These are phyloP conservation scores for Mya arenaria DNA, from an alignment of 1,140 invertebrate genomes.

Conservation along the genomic window DNA sequence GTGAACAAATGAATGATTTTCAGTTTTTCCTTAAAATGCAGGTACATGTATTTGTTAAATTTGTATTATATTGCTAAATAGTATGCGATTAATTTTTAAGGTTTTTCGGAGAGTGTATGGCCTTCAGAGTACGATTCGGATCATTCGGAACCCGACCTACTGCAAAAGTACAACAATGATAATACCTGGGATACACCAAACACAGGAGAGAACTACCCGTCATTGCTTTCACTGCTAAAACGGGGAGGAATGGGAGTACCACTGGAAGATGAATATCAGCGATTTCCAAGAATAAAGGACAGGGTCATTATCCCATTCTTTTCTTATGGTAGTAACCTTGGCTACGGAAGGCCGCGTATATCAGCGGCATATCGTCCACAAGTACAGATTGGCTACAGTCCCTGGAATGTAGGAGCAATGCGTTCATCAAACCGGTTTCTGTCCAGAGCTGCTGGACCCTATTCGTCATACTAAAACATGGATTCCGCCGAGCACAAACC, in stretches of 20 bases:
- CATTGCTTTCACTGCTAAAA: background rate
- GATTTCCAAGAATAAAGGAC: slow-evolving; percentile 2
- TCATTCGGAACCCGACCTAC: no score
- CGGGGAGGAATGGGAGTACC: background rate
- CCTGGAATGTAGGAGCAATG: background rate
- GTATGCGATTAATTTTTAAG: no score
- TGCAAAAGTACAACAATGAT: no score
- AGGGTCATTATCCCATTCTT: slow-evolving; percentile 8
- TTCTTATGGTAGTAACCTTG: slow-evolving; percentile 18
- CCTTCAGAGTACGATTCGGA: no score
- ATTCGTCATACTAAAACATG: background rate
- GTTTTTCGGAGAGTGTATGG: no score
- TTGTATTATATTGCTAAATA: no score
- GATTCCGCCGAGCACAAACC: background rate
- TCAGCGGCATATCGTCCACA: background rate
- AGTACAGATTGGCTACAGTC: slow-evolving; percentile 4
- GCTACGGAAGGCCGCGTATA: background rate
- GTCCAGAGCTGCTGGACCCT: background rate
- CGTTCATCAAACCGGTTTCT: background rate
- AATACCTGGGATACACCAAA: no score
- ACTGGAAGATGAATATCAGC: background rate
- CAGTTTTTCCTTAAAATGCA: no score
- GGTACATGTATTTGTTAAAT: no score
- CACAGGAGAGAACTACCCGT: no score
- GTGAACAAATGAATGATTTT: no score